Evolutionary conservation across 2,797 vertebrate genomes (phyloP).

Genomic region (Neosalanx taihuensis): DNA sequence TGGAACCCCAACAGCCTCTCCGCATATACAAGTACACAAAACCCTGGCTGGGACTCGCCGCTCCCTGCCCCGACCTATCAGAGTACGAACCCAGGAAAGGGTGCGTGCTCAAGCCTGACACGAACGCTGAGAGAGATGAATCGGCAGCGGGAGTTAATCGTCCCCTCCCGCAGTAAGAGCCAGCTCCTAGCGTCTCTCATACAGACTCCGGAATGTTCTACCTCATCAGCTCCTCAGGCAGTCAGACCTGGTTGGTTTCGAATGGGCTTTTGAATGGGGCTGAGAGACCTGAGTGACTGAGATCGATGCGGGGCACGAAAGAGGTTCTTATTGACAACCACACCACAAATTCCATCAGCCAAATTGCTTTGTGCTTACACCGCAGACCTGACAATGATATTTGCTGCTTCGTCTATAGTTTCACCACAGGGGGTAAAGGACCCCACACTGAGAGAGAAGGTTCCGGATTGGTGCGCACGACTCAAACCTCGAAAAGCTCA

Average conservation of each 20-base stretch:
- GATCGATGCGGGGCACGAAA: conserved; percentile 43
- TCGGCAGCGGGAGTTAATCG: conserved; percentile 1
- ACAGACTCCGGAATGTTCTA: neutral
- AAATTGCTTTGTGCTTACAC: conserved; percentile 39
- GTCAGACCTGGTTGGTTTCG: conserved; percentile 30
- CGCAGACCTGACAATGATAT: conserved; percentile 34
- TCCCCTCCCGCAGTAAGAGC: neutral
- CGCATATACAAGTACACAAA: neutral
- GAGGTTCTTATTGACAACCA: conserved; percentile 39
- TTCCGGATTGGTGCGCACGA: neutral
- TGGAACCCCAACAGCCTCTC: neutral
- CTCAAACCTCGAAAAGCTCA: neutral
- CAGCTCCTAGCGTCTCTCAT: neutral
- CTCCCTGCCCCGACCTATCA: too few species aligned
- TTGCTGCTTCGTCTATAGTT: neutral
- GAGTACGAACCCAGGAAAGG: too few species aligned
- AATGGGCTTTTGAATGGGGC: conserved; percentile 51
- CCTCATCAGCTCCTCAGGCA: conserved; percentile 29
- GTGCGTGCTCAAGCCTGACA: neutral
- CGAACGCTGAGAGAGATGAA: neutral
- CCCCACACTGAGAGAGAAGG: neutral
- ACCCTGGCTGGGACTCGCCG: neutral
- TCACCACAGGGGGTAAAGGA: neutral
- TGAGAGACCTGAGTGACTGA: conserved; percentile 50
- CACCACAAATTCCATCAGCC: conserved; percentile 50